Evolutionary conservation across 2,888 invertebrate species (phyloP), one percentile per base, ranked within the genome.

Genomic region (Priocnemis perturbator): DNA sequence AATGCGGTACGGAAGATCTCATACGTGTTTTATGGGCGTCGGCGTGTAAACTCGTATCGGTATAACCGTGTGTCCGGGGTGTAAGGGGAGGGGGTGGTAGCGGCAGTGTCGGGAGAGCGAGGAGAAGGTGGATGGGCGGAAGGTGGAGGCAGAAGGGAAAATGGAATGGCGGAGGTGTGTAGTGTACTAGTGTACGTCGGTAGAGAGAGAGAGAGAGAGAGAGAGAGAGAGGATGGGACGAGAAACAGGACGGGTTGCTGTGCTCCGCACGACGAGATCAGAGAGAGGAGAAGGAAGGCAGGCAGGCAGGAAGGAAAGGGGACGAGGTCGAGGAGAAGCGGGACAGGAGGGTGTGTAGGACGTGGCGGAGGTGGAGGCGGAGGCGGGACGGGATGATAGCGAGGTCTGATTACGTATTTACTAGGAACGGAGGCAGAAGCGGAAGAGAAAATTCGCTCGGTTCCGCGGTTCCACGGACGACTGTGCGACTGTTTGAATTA

Each of bases 391-490:
- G 76, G 81, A 82, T 79, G 82, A 85, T 82, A 86, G 84, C 83
- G 82, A 86, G 84, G 85, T 86, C 87, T 87, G 88, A 88, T 88
- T 87, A 88, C 86, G 88, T 88, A 88, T 88, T 88, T 88, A 88
- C 86, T 81, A 83, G 83, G 80, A 85, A 83, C 77, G 81, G 74
- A 79, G 83, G 84, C 82, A 81, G 83, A 83, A 81, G 81, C 85
- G 86, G 87, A 86, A 86, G 86, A 87, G 87, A 86, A 85, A 87
- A 88, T 86, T 86, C 84, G 82, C 85, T 83, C 79, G 83, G 84
- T 86, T 85, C 84, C 84, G 84, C 83, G 83, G 81, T 76, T 78
- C 80, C 83, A 83, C 83, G 82, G 83, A 82, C 83, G 83, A 77
- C 83, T 84, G 81, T 83, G 87, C 84, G 88, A 88, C 87, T 85